A percentile compares a stretch with the other conserved stretches of the same genome.
phyloP scores from a whole-genome alignment of 2,113 vertebrate genomes.

The Pedionomus torquatus region DNA sequence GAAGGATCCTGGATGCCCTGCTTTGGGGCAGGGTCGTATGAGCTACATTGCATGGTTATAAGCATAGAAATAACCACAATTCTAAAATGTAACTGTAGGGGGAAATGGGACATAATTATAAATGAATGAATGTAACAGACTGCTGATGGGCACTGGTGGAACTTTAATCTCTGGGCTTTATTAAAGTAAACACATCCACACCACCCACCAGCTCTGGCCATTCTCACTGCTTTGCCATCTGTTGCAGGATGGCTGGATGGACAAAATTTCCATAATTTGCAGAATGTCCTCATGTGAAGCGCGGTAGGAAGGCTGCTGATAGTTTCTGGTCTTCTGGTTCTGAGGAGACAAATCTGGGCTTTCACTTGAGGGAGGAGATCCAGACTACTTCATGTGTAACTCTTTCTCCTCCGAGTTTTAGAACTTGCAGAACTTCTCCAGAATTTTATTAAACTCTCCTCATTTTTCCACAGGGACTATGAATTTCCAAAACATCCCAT shows the following conservation, averaged over 20 bases:
- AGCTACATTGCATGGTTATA: background rate
- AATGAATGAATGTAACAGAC: background rate
- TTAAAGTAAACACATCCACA: background rate
- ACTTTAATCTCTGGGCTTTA: slow-evolving; percentile 23
- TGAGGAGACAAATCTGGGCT: background rate
- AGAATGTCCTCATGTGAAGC: background rate
- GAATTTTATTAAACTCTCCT: background rate
- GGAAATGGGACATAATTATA: background rate
- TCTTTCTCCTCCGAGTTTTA: background rate
- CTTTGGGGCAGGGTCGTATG: background rate
- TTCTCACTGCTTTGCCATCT: slow-evolving; percentile 54
- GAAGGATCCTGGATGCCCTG: background rate
- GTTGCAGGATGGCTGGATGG: slow-evolving; percentile 21
- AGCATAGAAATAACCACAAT: background rate
- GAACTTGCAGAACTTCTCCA: background rate
- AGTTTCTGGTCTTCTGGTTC: background rate
- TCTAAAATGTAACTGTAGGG: background rate
- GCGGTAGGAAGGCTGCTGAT: background rate
- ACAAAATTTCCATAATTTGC: slow-evolving; percentile 18
- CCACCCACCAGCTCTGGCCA: slow-evolving; percentile 37
- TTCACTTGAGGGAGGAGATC: background rate
- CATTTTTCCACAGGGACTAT: background rate
- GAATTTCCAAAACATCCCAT: background rate
- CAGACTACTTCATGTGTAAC: background rate
- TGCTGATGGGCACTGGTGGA: slow-evolving; percentile 36